phyloP scores from a whole-genome alignment of 2,113 vertebrate species.

The Channa argus region DNA sequence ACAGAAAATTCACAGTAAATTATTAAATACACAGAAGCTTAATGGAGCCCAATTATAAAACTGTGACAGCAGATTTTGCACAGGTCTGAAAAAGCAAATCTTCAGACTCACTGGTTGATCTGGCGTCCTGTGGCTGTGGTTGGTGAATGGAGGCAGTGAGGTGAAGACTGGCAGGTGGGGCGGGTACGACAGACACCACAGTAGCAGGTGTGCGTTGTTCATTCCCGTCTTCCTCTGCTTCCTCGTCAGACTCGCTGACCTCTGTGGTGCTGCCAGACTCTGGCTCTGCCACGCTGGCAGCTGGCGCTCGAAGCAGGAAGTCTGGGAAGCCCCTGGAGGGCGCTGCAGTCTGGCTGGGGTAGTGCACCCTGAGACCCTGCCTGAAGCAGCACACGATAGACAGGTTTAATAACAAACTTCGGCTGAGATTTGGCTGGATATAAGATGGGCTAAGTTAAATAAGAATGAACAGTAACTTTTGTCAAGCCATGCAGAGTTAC shows the following conservation, averaged over 20 bases:
- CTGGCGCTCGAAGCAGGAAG: constrained; percentile 45
- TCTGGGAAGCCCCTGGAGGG: constrained; percentile 75
- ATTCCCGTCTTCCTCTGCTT: constrained; percentile 28
- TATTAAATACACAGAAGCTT: background rate
- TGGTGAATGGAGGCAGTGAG: background rate
- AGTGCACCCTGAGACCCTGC: constrained; percentile 77
- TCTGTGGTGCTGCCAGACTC: constrained; percentile 78
- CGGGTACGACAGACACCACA: background rate
- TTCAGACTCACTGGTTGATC: constrained; percentile 42
- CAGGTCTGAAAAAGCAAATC: background rate
- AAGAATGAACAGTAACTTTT: too few relatives aligned
- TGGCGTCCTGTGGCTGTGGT: constrained; percentile 23
- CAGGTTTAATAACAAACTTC: background rate
- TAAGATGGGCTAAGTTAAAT: too few relatives aligned
- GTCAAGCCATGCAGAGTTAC: too few relatives aligned
- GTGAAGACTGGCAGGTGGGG: constrained; percentile 16
- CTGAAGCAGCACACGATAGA: constrained; percentile 45
- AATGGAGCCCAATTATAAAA: background rate
- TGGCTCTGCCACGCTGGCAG: constrained; percentile 64
- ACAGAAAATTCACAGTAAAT: background rate
- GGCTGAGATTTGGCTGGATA: too few relatives aligned
- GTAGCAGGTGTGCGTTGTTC: background rate
- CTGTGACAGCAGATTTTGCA: too few relatives aligned
- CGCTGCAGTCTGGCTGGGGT: constrained; percentile 85
- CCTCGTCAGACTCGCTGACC: constrained; percentile 79